phyloP scores from a whole-genome alignment of 2,113 vertebrate genomes.

The Ceyx margarethae region DNA sequence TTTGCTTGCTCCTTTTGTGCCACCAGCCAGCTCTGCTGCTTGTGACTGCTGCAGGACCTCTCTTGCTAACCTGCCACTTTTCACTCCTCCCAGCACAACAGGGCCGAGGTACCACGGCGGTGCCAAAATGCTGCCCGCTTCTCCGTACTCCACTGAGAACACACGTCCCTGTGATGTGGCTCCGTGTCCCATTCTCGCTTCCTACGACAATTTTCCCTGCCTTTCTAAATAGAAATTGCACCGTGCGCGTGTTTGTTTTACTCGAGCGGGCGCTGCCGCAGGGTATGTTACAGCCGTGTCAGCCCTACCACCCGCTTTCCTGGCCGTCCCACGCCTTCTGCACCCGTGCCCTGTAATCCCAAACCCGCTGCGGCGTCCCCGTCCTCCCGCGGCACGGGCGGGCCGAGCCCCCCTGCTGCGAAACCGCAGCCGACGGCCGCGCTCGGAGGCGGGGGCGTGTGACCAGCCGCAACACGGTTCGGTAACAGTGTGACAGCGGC shows the following conservation, averaged over 20 bases:
- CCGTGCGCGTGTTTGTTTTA: neutral
- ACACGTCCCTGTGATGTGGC: neutral
- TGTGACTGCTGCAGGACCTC: neutral
- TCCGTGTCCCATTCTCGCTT: neutral
- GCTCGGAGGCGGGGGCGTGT: neutral
- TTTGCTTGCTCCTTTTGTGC: neutral
- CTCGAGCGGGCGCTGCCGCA: neutral
- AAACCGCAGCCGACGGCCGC: neutral
- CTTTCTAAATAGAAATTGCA: neutral
- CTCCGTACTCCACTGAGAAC: neutral
- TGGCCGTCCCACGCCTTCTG: neutral
- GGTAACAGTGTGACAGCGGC: too few species aligned
- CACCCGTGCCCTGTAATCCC: neutral
- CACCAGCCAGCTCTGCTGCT: neutral
- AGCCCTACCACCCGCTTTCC: neutral
- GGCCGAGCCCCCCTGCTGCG: neutral
- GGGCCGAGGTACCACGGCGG: accelerated
- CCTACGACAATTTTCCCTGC: neutral
- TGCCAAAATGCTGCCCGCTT: accelerated
- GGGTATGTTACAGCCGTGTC: neutral
- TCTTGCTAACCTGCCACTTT: too few species aligned
- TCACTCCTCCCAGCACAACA: accelerated
- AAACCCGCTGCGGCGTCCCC: neutral
- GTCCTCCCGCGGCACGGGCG: neutral
- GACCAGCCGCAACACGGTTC: neutral